Base-by-base conservation (phyloP, 2,888 invertebrate species). In the Dryobota labecula region DNA sequence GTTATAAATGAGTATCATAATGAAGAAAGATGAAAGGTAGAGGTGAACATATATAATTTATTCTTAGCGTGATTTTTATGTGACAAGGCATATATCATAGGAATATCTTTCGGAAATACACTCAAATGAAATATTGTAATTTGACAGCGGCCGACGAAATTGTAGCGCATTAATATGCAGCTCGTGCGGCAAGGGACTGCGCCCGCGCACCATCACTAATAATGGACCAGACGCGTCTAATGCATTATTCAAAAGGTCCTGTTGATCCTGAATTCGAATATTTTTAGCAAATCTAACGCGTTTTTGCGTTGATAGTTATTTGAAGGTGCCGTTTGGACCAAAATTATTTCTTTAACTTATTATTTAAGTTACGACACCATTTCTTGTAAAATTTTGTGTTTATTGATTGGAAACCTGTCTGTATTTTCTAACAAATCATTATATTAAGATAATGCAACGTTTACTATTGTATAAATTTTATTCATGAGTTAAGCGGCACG, bases 211-310 rank as follows among this genome's bases (percentile, higher is more conserved):
- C 92, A 88, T 90, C 90, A 85, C 86, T 92, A 91, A 93, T 94
- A 92, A 94, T 94, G 92, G 92, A 87, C 91, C 90, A 89, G 88
- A 86, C 89, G 87, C 86, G 76, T 82, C 90, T 90, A 84, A 95
- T 95, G 89, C 89, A 95, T 95, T 92, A 95, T 95, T 93, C 95
- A 95, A 90, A 84, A 86, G 85, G 87, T 90, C 90, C 91, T 86
- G 86, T 83, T 90, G 90, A 91, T 93, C 90, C 90, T 87, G 80
- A 91, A 92, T 91, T 89, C 84, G 80, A 81, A 89, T 87, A 89
- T 90, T 92, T 92, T 93, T 86, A 88, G 87, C 90, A 86, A 89
- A 90, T 84, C 81, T 70, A 72, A 73, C 76, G 68, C 69, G 45
- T 73, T 78, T 72, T 76, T 69, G 73, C 49, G 41, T 73, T 69